Evolutionary conservation across 2,113 vertebrate species (phyloP).

Genomic region (Chaenocephalus aceratus): DNA sequence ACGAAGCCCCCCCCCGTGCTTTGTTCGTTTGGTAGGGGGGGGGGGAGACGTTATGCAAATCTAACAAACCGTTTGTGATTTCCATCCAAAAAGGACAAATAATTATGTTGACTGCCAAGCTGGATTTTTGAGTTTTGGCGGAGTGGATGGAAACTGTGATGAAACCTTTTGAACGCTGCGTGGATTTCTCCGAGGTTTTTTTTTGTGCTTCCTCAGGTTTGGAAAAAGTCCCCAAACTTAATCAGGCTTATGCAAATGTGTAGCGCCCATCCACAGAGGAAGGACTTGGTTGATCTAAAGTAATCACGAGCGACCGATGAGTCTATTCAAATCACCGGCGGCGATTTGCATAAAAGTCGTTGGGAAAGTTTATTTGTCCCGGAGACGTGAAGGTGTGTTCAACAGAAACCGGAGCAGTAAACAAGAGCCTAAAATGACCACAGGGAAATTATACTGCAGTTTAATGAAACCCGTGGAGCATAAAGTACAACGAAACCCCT

Average conservation of each 20-base stretch:
- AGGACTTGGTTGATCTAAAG: constrained; percentile 44
- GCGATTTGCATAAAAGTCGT: constrained; percentile 66
- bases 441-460: neutral
- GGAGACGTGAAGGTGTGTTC: constrained; percentile 22
- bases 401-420: constrained; percentile 7
- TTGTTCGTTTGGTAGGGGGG: constrained; percentile 30
- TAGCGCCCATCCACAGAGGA: constrained; percentile 3
- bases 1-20: constrained; percentile 25
- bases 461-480: neutral
- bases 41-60: constrained; percentile 77
- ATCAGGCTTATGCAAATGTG: constrained; percentile 21
- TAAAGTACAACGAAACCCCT: neutral
- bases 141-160: neutral
- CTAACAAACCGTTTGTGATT: constrained; percentile 69
- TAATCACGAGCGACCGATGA: constrained; percentile 22
- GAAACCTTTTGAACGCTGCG: neutral
- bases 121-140: neutral
- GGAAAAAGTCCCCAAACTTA: neutral
- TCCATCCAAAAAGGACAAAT: constrained; percentile 53
- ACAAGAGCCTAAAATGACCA: neutral
- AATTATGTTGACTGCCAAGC: constrained; percentile 9
- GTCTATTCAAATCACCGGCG: constrained; percentile 45
- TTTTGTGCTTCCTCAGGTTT: neutral
- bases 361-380: constrained; percentile 30
- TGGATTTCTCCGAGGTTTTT: too few species aligned